Conservation (phyloP, 2,113 vertebrate genomes). For the Turnix velox region DNA sequence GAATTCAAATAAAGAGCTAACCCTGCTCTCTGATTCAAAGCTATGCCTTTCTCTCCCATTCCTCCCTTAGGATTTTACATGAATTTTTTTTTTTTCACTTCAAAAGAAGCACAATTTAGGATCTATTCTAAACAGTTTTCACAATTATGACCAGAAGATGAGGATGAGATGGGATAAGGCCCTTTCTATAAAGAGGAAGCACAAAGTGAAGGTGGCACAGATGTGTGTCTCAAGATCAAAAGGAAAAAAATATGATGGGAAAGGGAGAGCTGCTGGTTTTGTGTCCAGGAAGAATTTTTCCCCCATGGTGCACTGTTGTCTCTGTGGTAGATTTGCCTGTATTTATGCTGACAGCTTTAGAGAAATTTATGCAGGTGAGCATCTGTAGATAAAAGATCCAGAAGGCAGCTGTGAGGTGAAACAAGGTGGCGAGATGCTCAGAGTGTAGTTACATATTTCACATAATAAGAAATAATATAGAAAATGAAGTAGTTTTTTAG, state of each 20-base stretch:
- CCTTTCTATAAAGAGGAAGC: neutral
- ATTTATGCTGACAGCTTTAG: slow-evolving; percentile 1
- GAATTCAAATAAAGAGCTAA: neutral
- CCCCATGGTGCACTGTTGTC: neutral
- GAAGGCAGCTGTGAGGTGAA: neutral
- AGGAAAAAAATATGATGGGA: neutral
- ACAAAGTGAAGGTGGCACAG: neutral
- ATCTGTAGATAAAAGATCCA: slow-evolving; percentile 20
- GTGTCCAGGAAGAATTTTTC: slow-evolving; percentile 15
- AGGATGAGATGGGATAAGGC: neutral
- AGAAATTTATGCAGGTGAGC: neutral
- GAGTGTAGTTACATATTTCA: neutral
- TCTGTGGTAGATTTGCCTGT: neutral
- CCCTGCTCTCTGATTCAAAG: neutral
- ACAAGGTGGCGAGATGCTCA: neutral
- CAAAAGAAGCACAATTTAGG: neutral
- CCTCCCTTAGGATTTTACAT: neutral
- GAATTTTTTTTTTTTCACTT: neutral
- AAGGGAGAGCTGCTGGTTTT: neutral
- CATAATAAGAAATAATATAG: neutral
- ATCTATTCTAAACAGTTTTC: neutral
- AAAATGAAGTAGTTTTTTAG: neutral
- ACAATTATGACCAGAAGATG: neutral
- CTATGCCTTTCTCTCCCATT: rapidly evolving
- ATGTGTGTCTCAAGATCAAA: slow-evolving; percentile 29